Conservation (phyloP, 2,888 invertebrate species). For the Melangyna quadrimaculata region DNA sequence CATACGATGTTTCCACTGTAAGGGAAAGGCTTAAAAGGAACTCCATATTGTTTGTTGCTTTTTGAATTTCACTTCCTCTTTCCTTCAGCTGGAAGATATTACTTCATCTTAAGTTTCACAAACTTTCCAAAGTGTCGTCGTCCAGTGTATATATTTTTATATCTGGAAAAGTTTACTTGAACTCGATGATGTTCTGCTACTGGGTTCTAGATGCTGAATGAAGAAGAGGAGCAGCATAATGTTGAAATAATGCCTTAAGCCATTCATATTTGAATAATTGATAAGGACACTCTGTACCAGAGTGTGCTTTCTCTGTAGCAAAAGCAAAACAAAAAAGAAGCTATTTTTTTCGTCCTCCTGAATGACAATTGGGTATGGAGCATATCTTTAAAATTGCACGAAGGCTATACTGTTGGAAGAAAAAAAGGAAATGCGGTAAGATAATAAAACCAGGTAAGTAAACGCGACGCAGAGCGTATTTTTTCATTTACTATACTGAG, state of each 20-base stretch:
- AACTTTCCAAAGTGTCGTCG: neutral
- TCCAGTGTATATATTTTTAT: neutral
- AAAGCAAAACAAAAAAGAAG: neutral
- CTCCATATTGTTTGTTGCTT: constrained; percentile 37
- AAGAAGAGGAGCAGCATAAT: constrained; percentile 6
- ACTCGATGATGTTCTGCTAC: neutral
- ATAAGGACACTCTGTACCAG: constrained; percentile 42
- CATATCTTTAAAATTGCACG: neutral
- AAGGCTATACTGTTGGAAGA: neutral
- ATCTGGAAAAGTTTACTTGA: neutral
- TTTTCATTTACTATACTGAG: constrained; percentile 28
- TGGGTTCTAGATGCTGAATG: neutral
- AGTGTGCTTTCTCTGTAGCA: neutral
- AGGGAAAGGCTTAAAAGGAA: neutral
- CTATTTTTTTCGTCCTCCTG: neutral
- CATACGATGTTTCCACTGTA: neutral
- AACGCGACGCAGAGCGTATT: constrained; percentile 1
- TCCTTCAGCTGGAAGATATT: constrained; percentile 7
- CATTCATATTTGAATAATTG: constrained; percentile 62
- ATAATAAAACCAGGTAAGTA: constrained; percentile 64
- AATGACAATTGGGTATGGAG: constrained; percentile 40
- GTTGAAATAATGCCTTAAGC: constrained; percentile 28
- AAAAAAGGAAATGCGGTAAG: constrained; percentile 15
- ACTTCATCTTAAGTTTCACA: constrained; percentile 1
- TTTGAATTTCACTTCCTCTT: constrained; percentile 23